A percentile compares a stretch with the other conserved stretches of the same genome.
Evolutionary conservation across 2,113 vertebrate genomes (phyloP).

Genomic region (Austrofundulus limnaeus): DNA sequence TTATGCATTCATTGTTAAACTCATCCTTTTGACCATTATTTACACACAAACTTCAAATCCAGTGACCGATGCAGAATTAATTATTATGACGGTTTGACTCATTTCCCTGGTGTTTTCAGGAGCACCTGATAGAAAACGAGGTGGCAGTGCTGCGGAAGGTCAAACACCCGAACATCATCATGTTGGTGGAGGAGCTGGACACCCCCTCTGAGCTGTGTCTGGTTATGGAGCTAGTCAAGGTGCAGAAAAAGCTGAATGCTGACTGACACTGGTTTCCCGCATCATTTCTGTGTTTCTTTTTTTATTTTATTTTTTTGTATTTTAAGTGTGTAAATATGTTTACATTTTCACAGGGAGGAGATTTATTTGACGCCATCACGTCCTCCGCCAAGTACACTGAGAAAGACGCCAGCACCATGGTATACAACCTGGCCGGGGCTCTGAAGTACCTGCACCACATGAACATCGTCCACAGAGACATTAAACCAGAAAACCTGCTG

Average conservation of each 20-base stretch:
- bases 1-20: slow-evolving; percentile 23
- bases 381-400: slow-evolving; percentile 97
- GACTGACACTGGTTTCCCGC: too few species aligned
- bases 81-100: background rate
- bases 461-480: slow-evolving; percentile 94
- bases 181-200: slow-evolving; percentile 96
- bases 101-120: slow-evolving; percentile 72
- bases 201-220: slow-evolving; percentile 89
- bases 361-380: slow-evolving; percentile 96
- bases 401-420: slow-evolving; percentile 91
- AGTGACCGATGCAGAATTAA: background rate
- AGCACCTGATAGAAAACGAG: slow-evolving; percentile 96
- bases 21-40: background rate
- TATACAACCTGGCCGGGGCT: slow-evolving; percentile 90
- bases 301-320: too few species aligned
- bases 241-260: slow-evolving; percentile 38
- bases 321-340: background rate
- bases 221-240: slow-evolving; percentile 98
- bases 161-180: slow-evolving; percentile 98
- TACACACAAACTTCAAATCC: slow-evolving; percentile 15
- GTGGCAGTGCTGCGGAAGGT: slow-evolving; percentile 92
- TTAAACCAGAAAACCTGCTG: slow-evolving; percentile 97
- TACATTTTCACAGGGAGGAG: slow-evolving; percentile 84
- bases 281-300: background rate
- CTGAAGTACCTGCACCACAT: slow-evolving; percentile 92